These are phyloP conservation scores for Cerastis rubricosa DNA, from an alignment of 2,888 invertebrate species.

Conservation along the genomic window DNA sequence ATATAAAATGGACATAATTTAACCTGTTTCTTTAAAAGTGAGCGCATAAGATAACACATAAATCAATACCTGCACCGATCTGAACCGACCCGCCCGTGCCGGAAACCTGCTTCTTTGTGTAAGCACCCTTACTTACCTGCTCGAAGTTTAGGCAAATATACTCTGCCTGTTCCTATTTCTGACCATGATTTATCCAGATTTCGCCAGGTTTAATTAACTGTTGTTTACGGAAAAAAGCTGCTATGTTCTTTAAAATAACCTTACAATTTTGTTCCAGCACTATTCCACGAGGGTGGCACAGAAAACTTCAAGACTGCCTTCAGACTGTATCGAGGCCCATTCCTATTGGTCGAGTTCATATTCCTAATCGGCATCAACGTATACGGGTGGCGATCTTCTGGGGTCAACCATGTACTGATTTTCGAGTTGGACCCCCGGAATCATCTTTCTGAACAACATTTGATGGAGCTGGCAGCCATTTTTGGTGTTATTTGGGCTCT, in stretches of 20 bases:
- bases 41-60: no score
- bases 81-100: no score
- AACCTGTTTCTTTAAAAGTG: no score
- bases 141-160: no score
- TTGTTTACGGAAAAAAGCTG: not conserved
- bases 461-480: slow-evolving; percentile 98
- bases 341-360: slow-evolving; percentile 97
- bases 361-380: slow-evolving; percentile 99
- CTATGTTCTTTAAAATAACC: not conserved
- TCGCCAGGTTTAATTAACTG: no score
- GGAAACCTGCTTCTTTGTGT: no score
- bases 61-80: no score
- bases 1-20: no score
- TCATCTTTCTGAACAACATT: slow-evolving; percentile 97
- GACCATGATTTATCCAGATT: no score
- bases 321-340: slow-evolving; percentile 97
- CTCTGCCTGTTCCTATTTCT: no score
- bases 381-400: slow-evolving; percentile 99
- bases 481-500: slow-evolving; percentile 98
- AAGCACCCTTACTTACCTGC: no score
- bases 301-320: slow-evolving; percentile 96
- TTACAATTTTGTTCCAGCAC: slow-evolving; percentile 88
- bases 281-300: slow-evolving; percentile 93
- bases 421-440: slow-evolving; percentile 99
- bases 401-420: slow-evolving; percentile 99